A percentile compares a stretch with the other conserved stretches of the same genome.
Conservation (phyloP, 64 coral and sea anemone species). For the Porites lutea region DNA sequence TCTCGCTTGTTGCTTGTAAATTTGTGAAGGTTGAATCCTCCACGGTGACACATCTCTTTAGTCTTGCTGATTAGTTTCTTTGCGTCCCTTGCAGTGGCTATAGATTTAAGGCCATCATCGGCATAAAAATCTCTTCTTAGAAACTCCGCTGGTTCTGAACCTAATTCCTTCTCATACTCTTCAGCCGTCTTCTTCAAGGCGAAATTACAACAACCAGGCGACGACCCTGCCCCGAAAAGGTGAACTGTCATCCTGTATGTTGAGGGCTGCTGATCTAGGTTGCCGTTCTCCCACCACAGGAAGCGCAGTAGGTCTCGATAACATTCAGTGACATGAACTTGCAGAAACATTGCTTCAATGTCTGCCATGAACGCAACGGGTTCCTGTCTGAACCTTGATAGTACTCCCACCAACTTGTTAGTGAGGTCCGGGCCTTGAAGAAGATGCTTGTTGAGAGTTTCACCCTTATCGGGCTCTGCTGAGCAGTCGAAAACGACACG, state of each 20-base stretch:
- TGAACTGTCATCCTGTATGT: conserved; percentile 67
- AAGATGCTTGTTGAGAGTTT: conserved; percentile 8
- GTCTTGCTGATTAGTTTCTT: not conserved
- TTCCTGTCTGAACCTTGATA: not conserved
- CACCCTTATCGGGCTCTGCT: not conserved
- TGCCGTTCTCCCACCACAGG: conserved; percentile 55
- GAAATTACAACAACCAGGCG: conserved; percentile 64
- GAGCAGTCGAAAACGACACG: conserved; percentile 21
- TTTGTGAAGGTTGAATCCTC: no score
- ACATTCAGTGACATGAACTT: not conserved
- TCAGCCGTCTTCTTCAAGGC: conserved; percentile 48
- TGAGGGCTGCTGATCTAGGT: conserved; percentile 27
- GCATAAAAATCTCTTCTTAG: conserved; percentile 29
- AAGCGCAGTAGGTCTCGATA: conserved; percentile 6
- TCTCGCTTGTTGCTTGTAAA: no score
- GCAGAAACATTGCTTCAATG: conserved; percentile 18
- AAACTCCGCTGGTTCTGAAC: conserved; percentile 31
- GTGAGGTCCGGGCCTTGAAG: conserved; percentile 45
- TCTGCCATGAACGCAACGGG: not conserved
- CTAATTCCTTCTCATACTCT: conserved; percentile 23
- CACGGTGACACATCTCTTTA: conserved; percentile 23
- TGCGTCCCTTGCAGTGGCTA: not conserved
- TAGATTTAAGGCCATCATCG: conserved; percentile 1
- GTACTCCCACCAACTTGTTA: conserved; percentile 1
- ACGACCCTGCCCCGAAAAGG: conserved; percentile 62